Base-by-base conservation (phyloP, 2,888 invertebrate species). In the Meiosimyza platycephala region DNA sequence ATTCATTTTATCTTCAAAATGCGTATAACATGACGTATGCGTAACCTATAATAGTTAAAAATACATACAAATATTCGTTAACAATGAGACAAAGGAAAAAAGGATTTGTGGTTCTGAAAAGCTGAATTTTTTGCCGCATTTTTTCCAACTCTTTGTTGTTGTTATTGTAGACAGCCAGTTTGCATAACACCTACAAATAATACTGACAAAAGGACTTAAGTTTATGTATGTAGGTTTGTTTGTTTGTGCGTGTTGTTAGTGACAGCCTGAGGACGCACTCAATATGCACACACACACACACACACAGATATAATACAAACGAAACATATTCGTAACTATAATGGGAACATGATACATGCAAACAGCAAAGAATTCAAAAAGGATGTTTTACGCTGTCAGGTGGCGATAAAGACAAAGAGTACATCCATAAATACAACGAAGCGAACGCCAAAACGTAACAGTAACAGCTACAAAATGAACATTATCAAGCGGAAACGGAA, bases 401-500 rank as follows among this genome's bases (percentile, higher is more conserved):
- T 40, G 33, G 60, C 40, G 60, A 62, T 62, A 62, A 62, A 62
- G n/a, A 62, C 60, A 40, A 40, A 40, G 40, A 6, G 40, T 40
- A 6, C 6, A 9, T 40, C 40, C 40, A 40, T 40, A 40, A 40
- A 9, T 22, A 60, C 33, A 33, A 3, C n/a, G 6, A 22, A 40
- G 33, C 9, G 3, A n/a, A 60, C 33, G 28, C 12, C 6, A 33
- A 47, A 16, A n/a, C n/a, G 9, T 3, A 16, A 60, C 15, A 40
- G 2, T 9, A 4, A 64, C 50, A 64, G 28, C 28, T 18, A 64
- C 50, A 28, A 50, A 64, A 12, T 18, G 13, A 12, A 6, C 18
- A 47, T 1, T 64, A 51, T 51, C n/a, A 18, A 64, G 22, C 50
- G 64, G 64, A 64, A 64, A 51, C 51, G 64, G 51, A 50, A 64